These are phyloP conservation scores for Gambusia affinis DNA, from an alignment of 2,113 vertebrate genomes.

Conservation along the genomic window DNA sequence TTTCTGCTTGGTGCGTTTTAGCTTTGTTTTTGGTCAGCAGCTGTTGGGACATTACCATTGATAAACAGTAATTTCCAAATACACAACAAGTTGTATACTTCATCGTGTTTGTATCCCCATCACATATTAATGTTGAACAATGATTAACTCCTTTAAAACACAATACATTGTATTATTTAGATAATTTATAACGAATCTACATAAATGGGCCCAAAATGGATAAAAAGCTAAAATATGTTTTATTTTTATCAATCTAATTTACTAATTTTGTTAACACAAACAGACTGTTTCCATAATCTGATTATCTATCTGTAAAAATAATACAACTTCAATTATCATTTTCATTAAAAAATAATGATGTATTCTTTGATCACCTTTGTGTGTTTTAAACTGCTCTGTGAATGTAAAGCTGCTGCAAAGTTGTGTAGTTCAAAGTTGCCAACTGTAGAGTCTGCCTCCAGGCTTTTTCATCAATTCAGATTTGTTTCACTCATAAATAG, in stretches of 20 bases:
- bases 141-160: too few species aligned
- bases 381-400: background rate
- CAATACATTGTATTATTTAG: too few species aligned
- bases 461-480: background rate
- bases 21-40: too few species aligned
- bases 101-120: too few species aligned
- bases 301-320: background rate
- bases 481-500: background rate
- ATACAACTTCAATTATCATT: background rate
- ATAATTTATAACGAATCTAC: too few species aligned
- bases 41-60: too few species aligned
- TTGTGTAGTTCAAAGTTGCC: background rate
- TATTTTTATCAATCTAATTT: background rate
- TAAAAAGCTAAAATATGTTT: too few species aligned
- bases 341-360: background rate
- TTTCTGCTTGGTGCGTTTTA: too few species aligned
- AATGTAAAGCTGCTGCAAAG: background rate
- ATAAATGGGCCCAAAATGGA: too few species aligned
- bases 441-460: background rate
- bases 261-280: background rate
- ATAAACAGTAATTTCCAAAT: too few species aligned
- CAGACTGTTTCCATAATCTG: background rate
- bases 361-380: background rate
- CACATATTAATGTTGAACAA: too few species aligned
- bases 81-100: too few species aligned